Evolutionary conservation across 1,140 invertebrate species (phyloP), one percentile per base, ranked within the genome.

Genomic region (Trichonephila clavata): DNA sequence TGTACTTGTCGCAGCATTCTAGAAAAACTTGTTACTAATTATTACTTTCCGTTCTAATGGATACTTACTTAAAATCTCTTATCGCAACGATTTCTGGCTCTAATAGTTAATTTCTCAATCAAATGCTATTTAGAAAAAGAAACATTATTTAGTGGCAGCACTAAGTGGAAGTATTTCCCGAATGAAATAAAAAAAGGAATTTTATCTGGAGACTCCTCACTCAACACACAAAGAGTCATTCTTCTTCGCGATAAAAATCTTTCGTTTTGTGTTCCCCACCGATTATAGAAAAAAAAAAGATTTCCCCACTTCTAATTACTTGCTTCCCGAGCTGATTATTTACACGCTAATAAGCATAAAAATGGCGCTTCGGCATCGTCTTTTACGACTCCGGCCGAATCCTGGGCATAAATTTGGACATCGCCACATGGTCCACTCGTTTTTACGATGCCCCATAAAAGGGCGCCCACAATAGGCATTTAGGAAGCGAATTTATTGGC

Each of bases 381-480:
- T 77, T 77, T 77, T 77, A 77, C 32, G 71, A 77, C 71, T 39
- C 71, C 27, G 13, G 27, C 27, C 71, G 27, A 77, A 32, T 39
- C 71, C 27, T 13, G 68, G 71, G 71, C n/a, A 77, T 77, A 77
- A 77, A 77, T 77, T 77, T 77, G 71, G 71, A 27, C 24, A 77
- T 77, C 71, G 71, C 71, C 71, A 77, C 71, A 77, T 77, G 71
- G 71, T 83, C 81, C 81, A 59, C 43, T 59, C 43, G 81, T 83
- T 59, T 83, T 83, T 83, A 83, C 81, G 81, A 57, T 43, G 81
- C 27, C 43, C 27, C 50, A 50, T 59, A 59, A 50, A 59, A 50
- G 81, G 81, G 81, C 27, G 71, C 71, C 71, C 71, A 83, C 81
- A 83, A 83, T 83, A 57, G 81, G 81, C 50, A 83, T 83, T 83